phyloP scores from a whole-genome alignment of 2,113 vertebrate genomes.

The Ictalurus furcatus region DNA sequence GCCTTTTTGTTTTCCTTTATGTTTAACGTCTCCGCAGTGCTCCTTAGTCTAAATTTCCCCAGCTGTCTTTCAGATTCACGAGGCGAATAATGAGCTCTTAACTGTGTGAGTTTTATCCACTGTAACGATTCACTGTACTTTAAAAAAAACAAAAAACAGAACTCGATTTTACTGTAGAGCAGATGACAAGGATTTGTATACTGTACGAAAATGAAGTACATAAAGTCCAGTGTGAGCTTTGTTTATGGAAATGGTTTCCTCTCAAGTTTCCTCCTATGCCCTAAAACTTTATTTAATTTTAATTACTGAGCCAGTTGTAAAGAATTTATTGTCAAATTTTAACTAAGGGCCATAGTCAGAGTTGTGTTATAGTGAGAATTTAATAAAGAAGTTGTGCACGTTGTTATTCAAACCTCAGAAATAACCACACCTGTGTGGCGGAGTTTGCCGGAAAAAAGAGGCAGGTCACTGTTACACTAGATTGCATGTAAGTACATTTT shows the following conservation, averaged over 20 bases:
- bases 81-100: conserved; percentile 18
- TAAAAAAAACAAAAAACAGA: neutral
- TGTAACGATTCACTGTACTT: neutral
- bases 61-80: conserved; percentile 21
- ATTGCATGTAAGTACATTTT: neutral
- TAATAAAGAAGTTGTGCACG: neutral
- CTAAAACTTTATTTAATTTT: neutral
- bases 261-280: neutral
- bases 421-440: neutral
- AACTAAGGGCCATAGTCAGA: neutral
- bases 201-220: neutral
- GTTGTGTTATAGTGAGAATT: neutral
- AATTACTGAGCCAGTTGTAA: neutral
- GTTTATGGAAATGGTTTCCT: neutral
- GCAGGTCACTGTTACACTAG: neutral
- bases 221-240: neutral
- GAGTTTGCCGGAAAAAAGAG: neutral
- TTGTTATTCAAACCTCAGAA: neutral
- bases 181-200: neutral
- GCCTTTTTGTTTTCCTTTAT: neutral
- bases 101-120: conserved; percentile 8
- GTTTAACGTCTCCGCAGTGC: neutral
- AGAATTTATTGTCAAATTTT: neutral
- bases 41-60: conserved; percentile 19
- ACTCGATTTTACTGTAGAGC: neutral